These are phyloP conservation scores for Epistrophe eligans DNA, from an alignment of 2,888 invertebrate genomes.

Conservation along the genomic window DNA sequence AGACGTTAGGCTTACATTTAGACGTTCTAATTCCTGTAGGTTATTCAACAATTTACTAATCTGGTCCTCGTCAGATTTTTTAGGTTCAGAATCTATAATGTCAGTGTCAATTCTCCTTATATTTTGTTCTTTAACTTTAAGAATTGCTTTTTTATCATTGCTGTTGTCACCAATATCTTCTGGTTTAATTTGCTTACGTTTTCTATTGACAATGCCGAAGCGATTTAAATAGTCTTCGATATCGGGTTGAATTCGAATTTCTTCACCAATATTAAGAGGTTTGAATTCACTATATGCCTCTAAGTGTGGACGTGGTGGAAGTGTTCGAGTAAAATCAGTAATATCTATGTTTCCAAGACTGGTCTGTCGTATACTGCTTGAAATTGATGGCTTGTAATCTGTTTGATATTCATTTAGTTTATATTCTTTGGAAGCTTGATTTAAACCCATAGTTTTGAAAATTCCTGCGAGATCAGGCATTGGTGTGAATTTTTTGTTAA, in stretches of 20 bases:
- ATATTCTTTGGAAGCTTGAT: conserved; percentile 78
- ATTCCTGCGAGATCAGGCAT: conserved; percentile 79
- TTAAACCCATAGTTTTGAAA: conserved; percentile 84
- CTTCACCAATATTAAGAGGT: conserved; percentile 82
- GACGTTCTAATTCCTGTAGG: conserved; percentile 81
- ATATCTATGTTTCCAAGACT: conserved; percentile 77
- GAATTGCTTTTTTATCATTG: conserved; percentile 24
- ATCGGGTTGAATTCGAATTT: conserved; percentile 81
- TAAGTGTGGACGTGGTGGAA: conserved; percentile 80
- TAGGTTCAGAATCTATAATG: conserved; percentile 33
- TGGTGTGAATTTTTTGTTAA: conserved; percentile 46
- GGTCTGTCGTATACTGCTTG: conserved; percentile 76
- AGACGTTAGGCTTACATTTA: conserved; percentile 81
- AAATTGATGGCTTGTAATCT: conserved; percentile 80
- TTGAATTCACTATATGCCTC: conserved; percentile 83
- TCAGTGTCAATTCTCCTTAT: conserved; percentile 66
- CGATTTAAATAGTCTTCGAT: conserved; percentile 82
- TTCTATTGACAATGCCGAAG: conserved; percentile 83
- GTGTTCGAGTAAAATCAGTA: conserved; percentile 79
- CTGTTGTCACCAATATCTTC: conserved; percentile 42
- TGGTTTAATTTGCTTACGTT: conserved; percentile 80
- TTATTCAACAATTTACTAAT: conserved; percentile 84
- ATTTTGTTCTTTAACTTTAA: conserved; percentile 49
- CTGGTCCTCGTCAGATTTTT: conserved; percentile 84
- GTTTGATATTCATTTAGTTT: conserved; percentile 80